Conservation (phyloP, 2,888 invertebrate species). For the Cephus pulcher region DNA sequence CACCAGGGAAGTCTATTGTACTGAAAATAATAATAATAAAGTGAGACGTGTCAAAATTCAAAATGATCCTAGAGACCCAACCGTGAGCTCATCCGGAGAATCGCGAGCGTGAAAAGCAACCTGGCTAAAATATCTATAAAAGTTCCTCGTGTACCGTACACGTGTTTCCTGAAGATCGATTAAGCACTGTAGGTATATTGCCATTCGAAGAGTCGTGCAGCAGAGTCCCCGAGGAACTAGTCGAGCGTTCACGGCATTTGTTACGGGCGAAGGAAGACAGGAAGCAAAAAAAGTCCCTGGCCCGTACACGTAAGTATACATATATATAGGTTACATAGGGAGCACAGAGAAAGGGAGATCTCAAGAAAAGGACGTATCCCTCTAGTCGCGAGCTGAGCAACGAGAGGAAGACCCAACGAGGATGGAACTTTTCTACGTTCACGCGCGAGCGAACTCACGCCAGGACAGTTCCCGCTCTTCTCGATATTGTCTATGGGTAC, state of each 20-base stretch:
- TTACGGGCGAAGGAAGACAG: not conserved
- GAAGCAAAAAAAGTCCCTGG: not conserved
- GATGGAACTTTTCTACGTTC: slow-evolving; percentile 3
- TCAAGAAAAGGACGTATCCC: not conserved
- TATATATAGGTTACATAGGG: not conserved
- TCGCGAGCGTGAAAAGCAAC: not conserved
- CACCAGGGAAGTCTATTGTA: not conserved
- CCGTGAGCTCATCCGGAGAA: not conserved
- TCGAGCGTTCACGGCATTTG: not conserved
- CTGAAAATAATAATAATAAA: not conserved
- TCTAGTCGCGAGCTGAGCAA: not conserved
- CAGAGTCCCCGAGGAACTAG: not conserved
- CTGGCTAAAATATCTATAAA: not conserved
- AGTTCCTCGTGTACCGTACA: not conserved
- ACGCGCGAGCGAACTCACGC: slow-evolving; percentile 20
- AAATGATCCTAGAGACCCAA: not conserved
- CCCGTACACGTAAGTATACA: not conserved
- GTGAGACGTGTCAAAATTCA: not conserved
- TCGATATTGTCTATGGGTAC: slow-evolving; percentile 14
- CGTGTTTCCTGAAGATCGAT: not conserved
- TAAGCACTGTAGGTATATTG: not conserved
- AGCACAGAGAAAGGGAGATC: not conserved
- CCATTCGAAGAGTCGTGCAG: not conserved
- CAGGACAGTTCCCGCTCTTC: slow-evolving; percentile 3
- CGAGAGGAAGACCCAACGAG: not conserved